phyloP scores from a whole-genome alignment of 2,888 invertebrate genomes.

The Dendrolimus pini region DNA sequence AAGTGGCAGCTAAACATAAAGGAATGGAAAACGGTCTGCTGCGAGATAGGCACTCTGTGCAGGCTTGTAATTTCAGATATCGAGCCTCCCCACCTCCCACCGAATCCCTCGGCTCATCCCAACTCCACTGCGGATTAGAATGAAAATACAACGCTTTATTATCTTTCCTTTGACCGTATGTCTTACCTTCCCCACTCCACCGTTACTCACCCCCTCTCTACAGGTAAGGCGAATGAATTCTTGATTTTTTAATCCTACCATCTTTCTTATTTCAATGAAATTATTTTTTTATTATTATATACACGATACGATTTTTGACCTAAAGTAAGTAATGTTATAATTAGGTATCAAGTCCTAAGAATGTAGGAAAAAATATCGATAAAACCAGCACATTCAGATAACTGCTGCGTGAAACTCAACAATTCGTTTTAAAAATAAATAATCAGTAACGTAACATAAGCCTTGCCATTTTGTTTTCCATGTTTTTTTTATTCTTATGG shows the following conservation, averaged over 20 bases:
- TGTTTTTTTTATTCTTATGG: too few relatives aligned
- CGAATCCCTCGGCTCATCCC: conserved; percentile 46
- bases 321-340: too few relatives aligned
- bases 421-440: too few relatives aligned
- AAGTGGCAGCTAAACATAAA: conserved; percentile 68
- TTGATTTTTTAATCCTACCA: conserved; percentile 40
- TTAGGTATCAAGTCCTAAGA: too few relatives aligned
- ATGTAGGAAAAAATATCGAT: too few relatives aligned
- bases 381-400: too few relatives aligned
- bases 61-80: conserved; percentile 73
- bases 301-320: too few relatives aligned
- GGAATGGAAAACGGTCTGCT: conserved; percentile 55
- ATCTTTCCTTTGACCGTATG: conserved; percentile 68
- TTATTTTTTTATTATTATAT: too few relatives aligned
- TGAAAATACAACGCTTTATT: conserved; percentile 71
- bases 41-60: conserved; percentile 65
- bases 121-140: conserved; percentile 59
- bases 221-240: conserved; percentile 43
- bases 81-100: conserved; percentile 45
- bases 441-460: too few relatives aligned
- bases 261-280: conserved; percentile 12
- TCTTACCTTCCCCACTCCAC: conserved; percentile 52
- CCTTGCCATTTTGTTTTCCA: too few relatives aligned
- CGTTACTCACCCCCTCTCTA: conserved; percentile 34
- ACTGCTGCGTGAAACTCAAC: too few relatives aligned